Evolutionary conservation across 2,113 vertebrate genomes (phyloP).

Genomic region (Oreotragus oreotragus): DNA sequence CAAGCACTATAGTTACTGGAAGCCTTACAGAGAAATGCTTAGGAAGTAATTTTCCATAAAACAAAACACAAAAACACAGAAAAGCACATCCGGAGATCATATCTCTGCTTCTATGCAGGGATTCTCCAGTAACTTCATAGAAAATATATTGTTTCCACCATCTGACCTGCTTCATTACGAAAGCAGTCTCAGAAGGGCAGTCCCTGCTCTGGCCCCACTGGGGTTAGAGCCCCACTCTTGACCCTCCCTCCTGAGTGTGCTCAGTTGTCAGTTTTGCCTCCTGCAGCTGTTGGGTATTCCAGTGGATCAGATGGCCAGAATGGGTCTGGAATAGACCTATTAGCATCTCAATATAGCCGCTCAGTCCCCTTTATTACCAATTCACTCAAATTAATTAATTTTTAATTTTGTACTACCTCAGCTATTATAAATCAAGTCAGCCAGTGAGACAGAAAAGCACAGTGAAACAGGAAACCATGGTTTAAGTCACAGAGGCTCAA

Average conservation of each 20-base stretch:
- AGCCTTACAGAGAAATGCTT: not conserved
- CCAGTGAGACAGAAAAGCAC: slow-evolving; percentile 40
- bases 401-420: slow-evolving; percentile 82
- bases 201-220: not conserved
- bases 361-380: slow-evolving; percentile 75
- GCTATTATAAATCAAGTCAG: slow-evolving; percentile 81
- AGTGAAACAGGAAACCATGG: slow-evolving; percentile 72
- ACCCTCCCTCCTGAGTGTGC: slow-evolving; percentile 23
- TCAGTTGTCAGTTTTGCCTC: slow-evolving; percentile 51
- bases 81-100: not conserved
- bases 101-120: not conserved
- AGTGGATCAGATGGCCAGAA: slow-evolving; percentile 68
- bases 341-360: slow-evolving; percentile 72
- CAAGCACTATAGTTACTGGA: not conserved
- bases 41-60: not conserved
- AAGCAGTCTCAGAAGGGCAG: not conserved
- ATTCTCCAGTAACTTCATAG: not conserved
- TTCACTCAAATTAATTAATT: slow-evolving; percentile 83
- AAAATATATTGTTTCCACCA: slow-evolving; percentile 17
- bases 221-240: slow-evolving; percentile 49
- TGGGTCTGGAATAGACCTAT: slow-evolving; percentile 62
- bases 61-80: not conserved
- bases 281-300: slow-evolving; percentile 48
- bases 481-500: slow-evolving; percentile 60
- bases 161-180: not conserved